Evolutionary conservation across 2,888 invertebrate species (phyloP).

Genomic region (Coelopa pilipes): DNA sequence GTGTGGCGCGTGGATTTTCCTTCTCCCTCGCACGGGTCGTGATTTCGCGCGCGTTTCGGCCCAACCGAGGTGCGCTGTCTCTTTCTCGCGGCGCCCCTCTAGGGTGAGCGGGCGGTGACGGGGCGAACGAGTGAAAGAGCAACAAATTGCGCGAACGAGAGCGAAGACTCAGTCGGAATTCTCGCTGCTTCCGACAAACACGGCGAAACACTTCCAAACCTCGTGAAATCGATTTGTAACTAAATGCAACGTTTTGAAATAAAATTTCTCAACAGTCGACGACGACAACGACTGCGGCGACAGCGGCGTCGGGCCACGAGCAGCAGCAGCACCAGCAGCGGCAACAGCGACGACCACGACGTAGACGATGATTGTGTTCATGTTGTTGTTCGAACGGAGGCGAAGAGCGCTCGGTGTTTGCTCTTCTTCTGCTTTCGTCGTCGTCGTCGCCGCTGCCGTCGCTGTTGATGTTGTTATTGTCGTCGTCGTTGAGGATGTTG

Average conservation of each 20-base stretch:
- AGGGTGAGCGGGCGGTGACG: too few species aligned
- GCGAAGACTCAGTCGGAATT: too few species aligned
- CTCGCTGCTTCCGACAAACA: conserved; percentile 56
- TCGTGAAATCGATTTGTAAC: conserved; percentile 65
- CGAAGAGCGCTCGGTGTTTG: neutral
- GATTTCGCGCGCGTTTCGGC: conserved; percentile 19
- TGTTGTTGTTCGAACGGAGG: neutral
- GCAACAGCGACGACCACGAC: conserved; percentile 14
- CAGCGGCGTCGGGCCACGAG: conserved; percentile 13
- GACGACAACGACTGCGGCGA: conserved; percentile 29
- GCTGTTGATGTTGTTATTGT: neutral
- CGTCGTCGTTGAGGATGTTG: neutral
- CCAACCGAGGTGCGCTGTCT: neutral
- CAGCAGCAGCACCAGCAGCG: conserved; percentile 7
- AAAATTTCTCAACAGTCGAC: conserved; percentile 57
- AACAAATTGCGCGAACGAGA: conserved; percentile 26
- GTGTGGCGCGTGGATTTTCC: neutral
- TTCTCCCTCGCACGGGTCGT: conserved; percentile 10
- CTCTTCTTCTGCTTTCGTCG: neutral
- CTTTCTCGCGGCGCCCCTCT: neutral
- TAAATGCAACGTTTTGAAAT: conserved; percentile 58
- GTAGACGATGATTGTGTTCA: neutral
- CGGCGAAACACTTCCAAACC: conserved; percentile 59
- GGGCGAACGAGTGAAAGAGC: neutral
- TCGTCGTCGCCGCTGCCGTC: neutral